phyloP scores from a whole-genome alignment of 2,797 vertebrate genomes.

The Adelosebastes latens region DNA sequence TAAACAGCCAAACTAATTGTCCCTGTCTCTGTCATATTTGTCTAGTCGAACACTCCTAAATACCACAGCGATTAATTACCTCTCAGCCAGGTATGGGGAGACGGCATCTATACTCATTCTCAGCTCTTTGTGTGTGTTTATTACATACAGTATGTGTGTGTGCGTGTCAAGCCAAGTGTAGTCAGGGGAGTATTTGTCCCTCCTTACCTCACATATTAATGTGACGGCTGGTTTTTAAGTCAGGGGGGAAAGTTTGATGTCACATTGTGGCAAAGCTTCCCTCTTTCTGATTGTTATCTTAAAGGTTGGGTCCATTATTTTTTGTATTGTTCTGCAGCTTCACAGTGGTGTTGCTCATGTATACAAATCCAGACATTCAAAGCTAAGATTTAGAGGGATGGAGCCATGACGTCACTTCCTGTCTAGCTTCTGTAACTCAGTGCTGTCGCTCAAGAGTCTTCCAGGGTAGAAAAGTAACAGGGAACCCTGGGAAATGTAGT shows the following conservation, averaged over 20 bases:
- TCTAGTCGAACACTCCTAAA: conserved; percentile 97
- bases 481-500: background rate
- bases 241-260: conserved; percentile 87
- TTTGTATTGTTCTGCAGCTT: too few species aligned
- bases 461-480: background rate
- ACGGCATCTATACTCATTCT: background rate
- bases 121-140: conserved; percentile 12
- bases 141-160: conserved; percentile 2
- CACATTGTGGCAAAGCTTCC: conserved; percentile 79
- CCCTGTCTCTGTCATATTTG: conserved; percentile 99
- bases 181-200: conserved; percentile 83
- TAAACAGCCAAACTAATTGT: conserved; percentile 98
- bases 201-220: conserved; percentile 85
- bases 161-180: conserved; percentile 20
- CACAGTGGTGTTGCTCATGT: too few species aligned
- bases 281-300: conserved; percentile 83
- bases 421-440: background rate
- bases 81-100: conserved; percentile 90
- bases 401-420: background rate
- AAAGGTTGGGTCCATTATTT: too few species aligned
- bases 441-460: too few species aligned
- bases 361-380: conserved; percentile 68
- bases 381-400: conserved; percentile 12
- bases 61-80: conserved; percentile 99
- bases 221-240: conserved; percentile 83